Evolutionary conservation across 92 coral and sea anemone genomes (phyloP), one percentile per base, ranked within the genome.

Genomic region (Parazoanthus atlanticus): DNA sequence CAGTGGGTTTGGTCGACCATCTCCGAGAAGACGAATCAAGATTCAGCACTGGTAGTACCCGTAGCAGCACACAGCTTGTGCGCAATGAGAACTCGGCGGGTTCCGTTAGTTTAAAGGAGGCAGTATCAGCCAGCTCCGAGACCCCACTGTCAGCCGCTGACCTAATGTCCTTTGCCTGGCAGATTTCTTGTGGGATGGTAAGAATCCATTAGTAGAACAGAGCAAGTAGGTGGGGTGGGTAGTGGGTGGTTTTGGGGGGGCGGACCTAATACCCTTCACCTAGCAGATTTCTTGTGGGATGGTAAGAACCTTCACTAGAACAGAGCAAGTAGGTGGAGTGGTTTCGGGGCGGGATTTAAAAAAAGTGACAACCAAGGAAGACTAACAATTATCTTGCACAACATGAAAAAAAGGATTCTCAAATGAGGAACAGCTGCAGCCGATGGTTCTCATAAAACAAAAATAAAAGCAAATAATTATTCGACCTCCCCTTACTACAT

Each of bases 131-230:
- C 3, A 70, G 87, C 41, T 33, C 87, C 26, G 79, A 84, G 41
- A 19, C 47, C 4, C 87, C 87, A 31, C 65, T 84, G 26, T 69
- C 87, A 17, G 87, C 87, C 65, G 78, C 87, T 40, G 87, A 84
- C 47, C 78, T 84, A 16, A 84, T 84, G 69, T 84, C 87, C 0
- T 84, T 84, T 29, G 87, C 87, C 78, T 84, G 87, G 87, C 87
- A 84, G 78, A 43, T 84, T 41, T 70, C 87, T 30, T 84, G 87
- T 71, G 87, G 87, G 32, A 84, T 84, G 87, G 87, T 84, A 84
- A 84, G 87, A 30, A 8, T 12, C 28, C 2, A 17, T 43, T 34
- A 38, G 41, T 36, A 10, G 54, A 76, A 61, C 69, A 61, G 69
- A 61, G 28, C 69, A 61, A 21, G 4, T 21, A 21, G 65, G 65